These are phyloP conservation scores for Telmatherina bonti DNA, from an alignment of 2,797 vertebrate species.

Conservation along the genomic window DNA sequence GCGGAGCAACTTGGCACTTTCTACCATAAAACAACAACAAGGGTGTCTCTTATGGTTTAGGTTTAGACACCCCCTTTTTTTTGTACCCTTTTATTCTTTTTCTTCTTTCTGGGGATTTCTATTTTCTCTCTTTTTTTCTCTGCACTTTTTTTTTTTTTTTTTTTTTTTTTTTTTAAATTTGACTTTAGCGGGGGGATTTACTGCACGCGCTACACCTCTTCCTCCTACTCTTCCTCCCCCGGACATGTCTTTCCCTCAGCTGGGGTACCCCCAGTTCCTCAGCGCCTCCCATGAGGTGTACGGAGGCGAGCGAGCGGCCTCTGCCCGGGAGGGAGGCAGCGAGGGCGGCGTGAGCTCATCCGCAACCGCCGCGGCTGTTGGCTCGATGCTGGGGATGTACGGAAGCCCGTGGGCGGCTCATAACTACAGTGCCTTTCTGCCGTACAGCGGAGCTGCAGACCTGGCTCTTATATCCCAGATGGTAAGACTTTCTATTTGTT, in stretches of 20 bases:
- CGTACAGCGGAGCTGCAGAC: conserved; percentile 92
- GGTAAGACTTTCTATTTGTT: conserved; percentile 83
- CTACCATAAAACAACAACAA: conserved; percentile 18
- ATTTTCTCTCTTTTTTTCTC: conserved; percentile 49
- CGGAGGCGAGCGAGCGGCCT: conserved; percentile 89
- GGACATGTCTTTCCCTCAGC: conserved; percentile 97
- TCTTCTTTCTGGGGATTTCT: conserved; percentile 68
- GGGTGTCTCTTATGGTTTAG: conserved; percentile 73
- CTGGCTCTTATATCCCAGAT: conserved; percentile 95
- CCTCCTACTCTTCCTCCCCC: conserved; percentile 28
- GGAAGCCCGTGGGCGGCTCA: conserved; percentile 92
- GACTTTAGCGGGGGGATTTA: conserved; percentile 67
- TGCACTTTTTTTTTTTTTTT: conserved; percentile 35
- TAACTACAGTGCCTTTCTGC: conserved; percentile 95
- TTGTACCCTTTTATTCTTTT: conserved; percentile 48
- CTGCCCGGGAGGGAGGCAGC: conserved; percentile 86
- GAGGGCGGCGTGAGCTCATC: conserved; percentile 87
- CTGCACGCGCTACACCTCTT: conserved; percentile 32
- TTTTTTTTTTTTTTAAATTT: conserved; percentile 40
- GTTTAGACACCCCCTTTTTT: conserved; percentile 69
- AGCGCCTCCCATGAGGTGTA: conserved; percentile 91
- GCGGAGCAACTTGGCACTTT: conserved; percentile 79
- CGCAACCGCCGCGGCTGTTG: conserved; percentile 88
- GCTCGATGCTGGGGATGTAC: conserved; percentile 96
- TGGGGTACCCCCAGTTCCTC: conserved; percentile 96